Conservation (phyloP, 1,140 invertebrate species). For the Drosophila virilis region DNA sequence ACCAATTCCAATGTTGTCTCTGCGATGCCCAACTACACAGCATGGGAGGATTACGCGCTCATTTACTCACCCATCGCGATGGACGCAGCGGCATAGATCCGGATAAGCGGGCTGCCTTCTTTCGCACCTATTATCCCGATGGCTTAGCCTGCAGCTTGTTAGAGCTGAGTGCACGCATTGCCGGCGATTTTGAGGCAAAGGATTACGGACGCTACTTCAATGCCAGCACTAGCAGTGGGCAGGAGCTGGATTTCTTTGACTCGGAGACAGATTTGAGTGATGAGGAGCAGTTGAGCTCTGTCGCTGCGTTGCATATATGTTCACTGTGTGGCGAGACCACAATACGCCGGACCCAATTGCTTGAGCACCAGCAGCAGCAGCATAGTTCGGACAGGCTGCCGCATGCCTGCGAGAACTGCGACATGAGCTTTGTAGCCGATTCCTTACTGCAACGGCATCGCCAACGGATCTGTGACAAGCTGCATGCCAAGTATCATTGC, state of each 20-base stretch:
- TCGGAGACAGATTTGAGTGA: constrained; percentile 56
- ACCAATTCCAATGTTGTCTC: constrained; percentile 54
- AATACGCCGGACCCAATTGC: constrained; percentile 28
- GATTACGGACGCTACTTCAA: constrained; percentile 70
- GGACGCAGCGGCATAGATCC: constrained; percentile 52
- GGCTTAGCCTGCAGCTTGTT: constrained; percentile 36
- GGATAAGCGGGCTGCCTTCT: constrained; percentile 36
- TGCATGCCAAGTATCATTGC: constrained; percentile 49
- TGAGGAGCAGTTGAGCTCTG: constrained; percentile 1
- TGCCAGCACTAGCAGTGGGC: constrained; percentile 59
- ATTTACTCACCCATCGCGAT: constrained; percentile 54
- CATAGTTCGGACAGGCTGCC: constrained; percentile 40
- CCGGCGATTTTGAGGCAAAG: constrained; percentile 55
- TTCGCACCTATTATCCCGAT: constrained; percentile 50
- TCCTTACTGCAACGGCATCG: constrained; percentile 63
- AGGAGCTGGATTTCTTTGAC: constrained; percentile 69
- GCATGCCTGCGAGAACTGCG: constrained; percentile 51
- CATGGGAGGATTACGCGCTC: constrained; percentile 49
- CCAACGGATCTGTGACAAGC: constrained; percentile 54
- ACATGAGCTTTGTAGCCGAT: constrained; percentile 48
- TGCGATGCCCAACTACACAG: constrained; percentile 45
- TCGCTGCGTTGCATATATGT: constrained; percentile 36
- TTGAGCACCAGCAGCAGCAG: constrained; percentile 53
- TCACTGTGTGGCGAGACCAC: constrained; percentile 44
- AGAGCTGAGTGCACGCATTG: constrained; percentile 52